Evolutionary conservation across 2,113 vertebrate species (phyloP).

Genomic region (Brevimyrus niger): DNA sequence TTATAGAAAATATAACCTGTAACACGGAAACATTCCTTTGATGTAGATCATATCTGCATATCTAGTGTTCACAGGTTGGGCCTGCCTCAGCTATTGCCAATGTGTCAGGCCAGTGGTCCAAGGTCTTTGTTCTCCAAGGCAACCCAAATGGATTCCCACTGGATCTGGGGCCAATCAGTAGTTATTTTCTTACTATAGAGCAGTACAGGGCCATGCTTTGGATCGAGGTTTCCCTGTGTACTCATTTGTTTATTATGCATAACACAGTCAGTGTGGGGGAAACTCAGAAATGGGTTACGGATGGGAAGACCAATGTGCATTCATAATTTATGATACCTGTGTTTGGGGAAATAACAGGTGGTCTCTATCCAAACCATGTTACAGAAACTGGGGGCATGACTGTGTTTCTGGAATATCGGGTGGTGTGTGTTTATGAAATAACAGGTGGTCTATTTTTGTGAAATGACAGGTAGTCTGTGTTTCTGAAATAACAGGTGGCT

Average conservation of each 20-base stretch:
- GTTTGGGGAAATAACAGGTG: background rate
- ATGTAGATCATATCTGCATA: background rate
- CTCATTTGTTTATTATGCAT: conserved; percentile 10
- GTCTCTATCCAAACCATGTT: background rate
- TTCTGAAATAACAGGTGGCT: background rate
- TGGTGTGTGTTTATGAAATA: background rate
- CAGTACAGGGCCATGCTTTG: background rate
- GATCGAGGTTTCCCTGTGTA: background rate
- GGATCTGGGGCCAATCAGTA: conserved; percentile 21
- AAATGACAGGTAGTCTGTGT: background rate
- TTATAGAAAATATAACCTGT: background rate
- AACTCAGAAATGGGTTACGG: background rate
- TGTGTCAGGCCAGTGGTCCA: background rate
- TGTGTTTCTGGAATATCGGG: background rate
- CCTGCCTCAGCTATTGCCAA: background rate
- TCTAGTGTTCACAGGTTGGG: background rate
- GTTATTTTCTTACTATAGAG: conserved; percentile 20
- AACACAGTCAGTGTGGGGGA: background rate
- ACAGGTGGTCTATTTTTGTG: background rate
- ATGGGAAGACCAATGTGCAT: background rate
- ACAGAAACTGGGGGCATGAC: background rate
- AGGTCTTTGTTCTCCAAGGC: background rate
- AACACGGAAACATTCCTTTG: background rate
- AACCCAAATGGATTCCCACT: background rate
- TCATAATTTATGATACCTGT: background rate